These are phyloP conservation scores for Epinephelus lanceolatus DNA, from an alignment of 2,113 vertebrate genomes.

Conservation along the genomic window DNA sequence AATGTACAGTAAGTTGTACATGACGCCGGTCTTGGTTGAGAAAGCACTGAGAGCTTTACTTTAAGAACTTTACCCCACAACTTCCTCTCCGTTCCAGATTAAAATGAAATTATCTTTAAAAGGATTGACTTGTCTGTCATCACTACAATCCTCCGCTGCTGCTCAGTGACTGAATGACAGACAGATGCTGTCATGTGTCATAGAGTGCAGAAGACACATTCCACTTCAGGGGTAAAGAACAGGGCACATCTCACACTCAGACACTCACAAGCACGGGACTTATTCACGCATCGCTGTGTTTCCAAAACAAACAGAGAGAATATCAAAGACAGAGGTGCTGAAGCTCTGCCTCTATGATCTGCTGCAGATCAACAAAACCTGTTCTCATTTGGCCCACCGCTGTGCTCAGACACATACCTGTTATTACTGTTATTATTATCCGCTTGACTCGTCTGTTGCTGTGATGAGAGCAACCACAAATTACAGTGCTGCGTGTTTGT, in stretches of 20 bases:
- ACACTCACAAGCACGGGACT: constrained; percentile 8
- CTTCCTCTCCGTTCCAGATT: constrained; percentile 18
- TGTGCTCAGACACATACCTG: constrained; percentile 64
- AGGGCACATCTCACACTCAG: constrained; percentile 48
- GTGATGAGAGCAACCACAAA: constrained; percentile 50
- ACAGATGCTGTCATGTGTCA: constrained; percentile 40
- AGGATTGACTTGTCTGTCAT: constrained; percentile 25
- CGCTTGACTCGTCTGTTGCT: constrained; percentile 9
- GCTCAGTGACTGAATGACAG: constrained; percentile 20
- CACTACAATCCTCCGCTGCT: neutral
- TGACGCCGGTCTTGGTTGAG: constrained; percentile 8
- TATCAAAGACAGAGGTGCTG: constrained; percentile 72
- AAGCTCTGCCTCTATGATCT: constrained; percentile 15
- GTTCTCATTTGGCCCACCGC: constrained; percentile 66
- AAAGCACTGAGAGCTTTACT: constrained; percentile 18
- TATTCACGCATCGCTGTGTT: constrained; percentile 53
- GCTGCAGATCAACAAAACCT: constrained; percentile 75
- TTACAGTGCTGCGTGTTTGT: constrained; percentile 33
- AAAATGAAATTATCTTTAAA: constrained; percentile 15
- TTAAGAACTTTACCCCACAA: neutral
- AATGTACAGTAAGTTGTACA: constrained; percentile 46
- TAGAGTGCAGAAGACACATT: constrained; percentile 52
- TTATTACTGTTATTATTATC: constrained; percentile 49
- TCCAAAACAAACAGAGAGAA: constrained; percentile 77
- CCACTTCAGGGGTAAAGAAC: constrained; percentile 66